Evolutionary conservation across 1,140 invertebrate genomes (phyloP), one percentile per base, ranked within the genome.

Genomic region (Drepana arcuata): DNA sequence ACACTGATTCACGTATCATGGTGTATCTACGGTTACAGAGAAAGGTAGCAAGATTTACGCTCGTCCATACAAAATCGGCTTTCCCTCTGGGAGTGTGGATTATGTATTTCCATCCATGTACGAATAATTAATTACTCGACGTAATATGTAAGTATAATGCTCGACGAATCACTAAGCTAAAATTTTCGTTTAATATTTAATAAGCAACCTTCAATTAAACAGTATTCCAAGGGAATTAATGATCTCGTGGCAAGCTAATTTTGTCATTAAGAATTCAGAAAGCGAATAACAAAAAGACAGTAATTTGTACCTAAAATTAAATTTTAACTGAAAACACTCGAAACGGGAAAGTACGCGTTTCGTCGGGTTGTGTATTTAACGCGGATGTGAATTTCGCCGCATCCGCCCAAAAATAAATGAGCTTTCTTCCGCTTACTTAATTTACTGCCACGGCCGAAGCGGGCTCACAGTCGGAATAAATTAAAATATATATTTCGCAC

Each of bases 401-500:
- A 73, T 78, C 73, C 71, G 70, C 46, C 73, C 70, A 78, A 77
- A 80, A 78, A 77, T 81, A 74, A 74, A 81, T 77, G 73, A 74
- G 66, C 66, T 77, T 81, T 81, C 77, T 78, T 81, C 73, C 72
- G 73, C 73, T 75, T 73, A 78, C 70, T 78, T 81, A 78, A 81
- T 81, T 77, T 71, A 75, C 69, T 64, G 62, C 66, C 48, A 53
- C 60, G 59, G 62, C 56, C 60, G 56, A 41, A 45, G 51, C 55
- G 62, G 55, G 62, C 48, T 58, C 44, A 59, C 55, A 48, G 36
- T 39, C 38, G 46, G 56, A 57, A 81, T 78, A 65, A 65, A 77
- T 80, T 80, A 75, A 73, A 67, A 77, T 71, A 77, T 69, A 80
- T 77, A 75, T 73, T 77, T 68, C 50, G 51, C 56, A 62, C 38